Evolutionary conservation across 2,888 invertebrate species (phyloP).

Genomic region (Cheiracanthium punctorium): DNA sequence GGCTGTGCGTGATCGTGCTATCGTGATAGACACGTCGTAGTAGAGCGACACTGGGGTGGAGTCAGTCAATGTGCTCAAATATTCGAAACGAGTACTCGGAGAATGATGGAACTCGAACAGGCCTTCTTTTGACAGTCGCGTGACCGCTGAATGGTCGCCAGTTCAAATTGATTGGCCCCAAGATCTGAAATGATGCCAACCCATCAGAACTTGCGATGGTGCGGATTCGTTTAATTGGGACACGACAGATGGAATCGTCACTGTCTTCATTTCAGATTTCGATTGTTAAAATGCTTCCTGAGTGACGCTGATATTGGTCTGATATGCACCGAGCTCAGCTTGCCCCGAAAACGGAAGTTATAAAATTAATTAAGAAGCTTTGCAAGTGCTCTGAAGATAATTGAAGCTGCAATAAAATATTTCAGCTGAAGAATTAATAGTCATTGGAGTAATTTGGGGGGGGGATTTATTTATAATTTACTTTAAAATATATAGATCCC

Average conservation of each 20-base stretch:
- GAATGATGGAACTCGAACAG: not conserved
- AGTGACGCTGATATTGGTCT: not conserved
- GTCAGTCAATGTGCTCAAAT: not conserved
- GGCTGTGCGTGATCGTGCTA: not conserved
- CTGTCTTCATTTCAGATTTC: not conserved
- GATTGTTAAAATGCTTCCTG: not conserved
- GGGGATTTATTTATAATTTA: too few relatives aligned
- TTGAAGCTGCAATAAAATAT: not conserved
- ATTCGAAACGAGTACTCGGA: not conserved
- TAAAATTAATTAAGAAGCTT: not conserved
- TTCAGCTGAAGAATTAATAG: too few relatives aligned
- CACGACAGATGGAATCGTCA: not conserved
- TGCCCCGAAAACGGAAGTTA: too few relatives aligned
- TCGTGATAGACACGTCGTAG: not conserved
- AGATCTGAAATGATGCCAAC: not conserved
- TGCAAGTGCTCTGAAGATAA: too few relatives aligned
- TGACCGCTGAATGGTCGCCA: not conserved
- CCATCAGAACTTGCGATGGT: not conserved
- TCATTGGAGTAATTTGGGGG: too few relatives aligned
- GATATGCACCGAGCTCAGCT: too few relatives aligned
- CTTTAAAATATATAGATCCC: too few relatives aligned
- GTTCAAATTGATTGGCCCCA: not conserved
- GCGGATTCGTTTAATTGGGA: not conserved
- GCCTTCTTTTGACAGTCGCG: not conserved
- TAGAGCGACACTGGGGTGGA: not conserved